A percentile compares a stretch with the other conserved stretches of the same genome.
These are phyloP conservation scores for Acanthurus leucopareius DNA, from an alignment of 2,797 vertebrate genomes.

Conservation along the genomic window DNA sequence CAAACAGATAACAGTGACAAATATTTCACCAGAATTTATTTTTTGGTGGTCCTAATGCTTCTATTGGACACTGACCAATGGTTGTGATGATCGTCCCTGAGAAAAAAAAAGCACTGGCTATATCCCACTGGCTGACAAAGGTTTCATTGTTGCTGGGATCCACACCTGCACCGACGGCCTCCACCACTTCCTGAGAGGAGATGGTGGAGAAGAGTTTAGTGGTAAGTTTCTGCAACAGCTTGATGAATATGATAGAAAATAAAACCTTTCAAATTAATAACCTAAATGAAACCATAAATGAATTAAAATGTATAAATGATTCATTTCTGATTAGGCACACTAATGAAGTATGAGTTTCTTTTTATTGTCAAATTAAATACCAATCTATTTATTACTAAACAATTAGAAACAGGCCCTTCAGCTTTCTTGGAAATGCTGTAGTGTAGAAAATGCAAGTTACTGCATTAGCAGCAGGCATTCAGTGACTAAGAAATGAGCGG, in stretches of 20 bases:
- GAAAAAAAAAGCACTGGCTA: constrained; percentile 94
- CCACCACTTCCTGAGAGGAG: constrained; percentile 85
- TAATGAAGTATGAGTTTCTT: background rate
- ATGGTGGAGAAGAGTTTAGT: constrained; percentile 12
- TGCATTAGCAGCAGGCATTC: constrained; percentile 4
- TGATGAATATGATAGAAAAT: too few species aligned
- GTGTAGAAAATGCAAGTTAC: constrained; percentile 15
- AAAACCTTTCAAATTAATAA: background rate
- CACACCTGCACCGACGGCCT: constrained; percentile 86
- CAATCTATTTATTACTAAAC: background rate
- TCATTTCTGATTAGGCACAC: constrained; percentile 1
- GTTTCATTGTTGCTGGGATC: constrained; percentile 83
- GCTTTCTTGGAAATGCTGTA: background rate
- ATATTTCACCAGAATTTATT: background rate
- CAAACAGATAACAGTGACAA: background rate
- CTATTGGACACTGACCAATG: constrained; percentile 84
- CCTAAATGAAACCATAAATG: background rate
- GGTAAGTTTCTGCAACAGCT: background rate
- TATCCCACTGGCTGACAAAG: constrained; percentile 88
- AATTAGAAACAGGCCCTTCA: background rate
- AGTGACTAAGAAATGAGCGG: constrained; percentile 15
- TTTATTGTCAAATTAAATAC: background rate
- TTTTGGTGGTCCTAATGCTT: background rate
- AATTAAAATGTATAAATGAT: background rate
- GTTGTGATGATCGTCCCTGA: constrained; percentile 96